Evolutionary conservation across 2,888 invertebrate genomes (phyloP).

Genomic region (Drosophila koepferae): DNA sequence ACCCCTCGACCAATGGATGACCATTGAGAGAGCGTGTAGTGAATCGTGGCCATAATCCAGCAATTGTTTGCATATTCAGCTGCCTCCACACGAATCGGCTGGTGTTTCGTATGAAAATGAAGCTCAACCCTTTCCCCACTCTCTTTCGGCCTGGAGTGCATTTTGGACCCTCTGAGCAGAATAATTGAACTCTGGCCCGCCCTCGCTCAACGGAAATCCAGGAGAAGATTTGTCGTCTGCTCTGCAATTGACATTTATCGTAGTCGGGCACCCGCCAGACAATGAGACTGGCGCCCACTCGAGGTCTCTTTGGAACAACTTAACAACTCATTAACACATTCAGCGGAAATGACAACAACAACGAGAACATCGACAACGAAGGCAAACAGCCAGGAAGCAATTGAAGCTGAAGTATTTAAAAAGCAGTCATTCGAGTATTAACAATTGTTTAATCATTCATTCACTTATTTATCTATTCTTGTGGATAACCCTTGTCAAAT

Average conservation of each 20-base stretch:
- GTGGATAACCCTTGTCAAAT: slow-evolving; percentile 62
- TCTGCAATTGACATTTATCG: slow-evolving; percentile 79
- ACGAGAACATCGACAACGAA: slow-evolving; percentile 14
- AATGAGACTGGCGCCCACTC: slow-evolving; percentile 30
- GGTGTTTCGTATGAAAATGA: slow-evolving; percentile 39
- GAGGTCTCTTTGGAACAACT: slow-evolving; percentile 58
- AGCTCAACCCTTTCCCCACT: slow-evolving; percentile 18
- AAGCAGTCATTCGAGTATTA: slow-evolving; percentile 55
- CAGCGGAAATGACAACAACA: slow-evolving; percentile 40
- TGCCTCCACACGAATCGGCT: slow-evolving; percentile 3
- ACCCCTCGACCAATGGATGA: slow-evolving; percentile 48
- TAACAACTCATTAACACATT: slow-evolving; percentile 77
- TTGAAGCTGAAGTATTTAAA: slow-evolving; percentile 50
- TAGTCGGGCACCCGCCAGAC: slow-evolving; percentile 50
- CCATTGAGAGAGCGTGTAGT: slow-evolving; percentile 24
- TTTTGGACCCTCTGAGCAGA: slow-evolving; percentile 34
- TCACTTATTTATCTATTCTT: slow-evolving; percentile 17
- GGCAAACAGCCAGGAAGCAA: slow-evolving; percentile 53
- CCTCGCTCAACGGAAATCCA: slow-evolving; percentile 24
- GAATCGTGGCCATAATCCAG: slow-evolving; percentile 38
- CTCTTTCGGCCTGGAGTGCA: slow-evolving; percentile 26
- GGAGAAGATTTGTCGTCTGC: slow-evolving; percentile 26
- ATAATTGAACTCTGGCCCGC: slow-evolving; percentile 48
- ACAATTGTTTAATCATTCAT: slow-evolving; percentile 45
- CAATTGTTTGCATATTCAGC: slow-evolving; percentile 47